phyloP scores from a whole-genome alignment of 2,797 vertebrate genomes.

The Nannoperca australis region DNA sequence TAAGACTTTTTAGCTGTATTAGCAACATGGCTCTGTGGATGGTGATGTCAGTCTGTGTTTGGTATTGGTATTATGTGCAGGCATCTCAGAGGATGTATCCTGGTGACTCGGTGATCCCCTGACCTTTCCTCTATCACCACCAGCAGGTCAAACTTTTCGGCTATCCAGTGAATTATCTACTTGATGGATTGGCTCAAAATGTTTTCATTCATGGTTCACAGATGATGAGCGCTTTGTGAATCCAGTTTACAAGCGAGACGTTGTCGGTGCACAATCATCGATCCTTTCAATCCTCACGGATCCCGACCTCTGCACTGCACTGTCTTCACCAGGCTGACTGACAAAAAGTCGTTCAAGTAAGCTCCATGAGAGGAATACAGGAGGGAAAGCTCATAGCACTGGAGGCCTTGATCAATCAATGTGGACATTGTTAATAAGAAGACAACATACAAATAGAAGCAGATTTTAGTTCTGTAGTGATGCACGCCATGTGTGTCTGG shows the following conservation, averaged over 20 bases:
- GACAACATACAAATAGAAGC: no score
- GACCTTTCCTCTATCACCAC: accelerated
- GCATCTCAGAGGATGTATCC: not conserved
- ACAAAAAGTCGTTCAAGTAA: no score
- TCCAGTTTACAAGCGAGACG: not conserved
- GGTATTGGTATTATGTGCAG: not conserved
- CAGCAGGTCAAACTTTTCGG: not conserved
- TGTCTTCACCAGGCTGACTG: no score
- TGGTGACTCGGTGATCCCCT: not conserved
- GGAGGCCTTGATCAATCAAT: no score
- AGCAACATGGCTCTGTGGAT: not conserved
- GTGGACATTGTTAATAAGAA: no score
- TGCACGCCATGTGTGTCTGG: no score
- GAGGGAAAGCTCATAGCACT: no score
- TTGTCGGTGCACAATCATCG: not conserved
- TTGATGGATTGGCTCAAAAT: not conserved
- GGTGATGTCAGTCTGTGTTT: not conserved
- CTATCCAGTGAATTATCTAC: not conserved
- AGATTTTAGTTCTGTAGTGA: no score
- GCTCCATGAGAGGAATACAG: no score
- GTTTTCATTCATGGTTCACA: not conserved
- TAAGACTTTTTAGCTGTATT: not conserved
- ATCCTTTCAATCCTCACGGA: not conserved
- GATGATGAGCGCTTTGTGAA: not conserved
- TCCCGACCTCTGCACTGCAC: no score